Conservation (phyloP, 2,113 vertebrate genomes). For the Mustela lutreola region DNA sequence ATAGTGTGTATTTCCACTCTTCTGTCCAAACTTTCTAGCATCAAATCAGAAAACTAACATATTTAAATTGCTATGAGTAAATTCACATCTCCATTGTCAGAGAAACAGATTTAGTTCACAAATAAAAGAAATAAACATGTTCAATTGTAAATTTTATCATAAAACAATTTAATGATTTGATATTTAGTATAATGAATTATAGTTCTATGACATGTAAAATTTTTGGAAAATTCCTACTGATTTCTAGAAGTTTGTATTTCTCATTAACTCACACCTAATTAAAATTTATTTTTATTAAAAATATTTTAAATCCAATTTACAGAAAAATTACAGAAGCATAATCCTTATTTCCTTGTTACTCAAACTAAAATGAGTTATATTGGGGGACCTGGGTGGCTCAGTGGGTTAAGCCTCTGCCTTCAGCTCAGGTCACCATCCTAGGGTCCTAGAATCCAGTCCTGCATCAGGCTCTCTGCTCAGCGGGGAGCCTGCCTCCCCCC, state of each 20-base stretch:
- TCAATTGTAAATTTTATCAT: neutral
- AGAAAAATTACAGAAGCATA: neutral
- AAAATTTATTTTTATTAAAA: neutral
- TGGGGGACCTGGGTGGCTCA: neutral
- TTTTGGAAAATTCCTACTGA: neutral
- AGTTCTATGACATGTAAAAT: neutral
- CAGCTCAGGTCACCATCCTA: no score
- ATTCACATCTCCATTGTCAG: neutral
- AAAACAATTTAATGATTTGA: neutral
- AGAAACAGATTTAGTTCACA: neutral
- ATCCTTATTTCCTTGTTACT: neutral
- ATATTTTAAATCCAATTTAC: neutral
- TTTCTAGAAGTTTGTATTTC: neutral
- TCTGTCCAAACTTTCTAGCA: neutral
- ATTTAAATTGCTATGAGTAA: slow-evolving; percentile 33
- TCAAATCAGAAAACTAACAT: neutral
- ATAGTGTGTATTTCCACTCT: neutral
- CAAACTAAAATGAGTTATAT: neutral
- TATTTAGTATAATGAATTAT: neutral
- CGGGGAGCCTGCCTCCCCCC: no score
- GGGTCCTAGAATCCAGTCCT: no score
- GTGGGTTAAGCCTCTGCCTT: no score
- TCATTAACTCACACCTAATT: neutral
- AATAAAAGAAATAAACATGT: neutral
- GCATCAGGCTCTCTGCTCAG: no score